Evolutionary conservation across 2,797 vertebrate genomes (phyloP), one percentile per base, ranked within the genome.

Genomic region (Bucorvus abyssinicus): DNA sequence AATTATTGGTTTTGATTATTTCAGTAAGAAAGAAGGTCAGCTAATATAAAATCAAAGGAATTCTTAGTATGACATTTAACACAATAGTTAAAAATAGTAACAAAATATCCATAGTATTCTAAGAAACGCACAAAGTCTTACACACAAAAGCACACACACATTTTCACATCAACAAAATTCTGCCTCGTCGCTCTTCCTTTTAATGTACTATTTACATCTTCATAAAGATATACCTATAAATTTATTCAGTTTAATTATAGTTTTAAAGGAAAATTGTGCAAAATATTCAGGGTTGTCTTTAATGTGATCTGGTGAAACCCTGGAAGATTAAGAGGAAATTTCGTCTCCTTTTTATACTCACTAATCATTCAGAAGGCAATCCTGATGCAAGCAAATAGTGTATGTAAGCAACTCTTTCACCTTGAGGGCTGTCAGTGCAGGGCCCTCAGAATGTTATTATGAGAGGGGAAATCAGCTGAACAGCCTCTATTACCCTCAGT

Each of bases 361-460:
- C 16, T 40, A 59, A 8, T 30, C 9, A 8, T 85, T 65, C 1
- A 1, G 29, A 69, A 71, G 19, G 15, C 19, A 91, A 20, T 70
- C 23, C 9, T 56, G n/a, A 82, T 74, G 73, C 55, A 53, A 86
- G 32, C 30, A 91, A 84, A 78, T 36, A 81, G 5, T 40, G 16
- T 22, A 50, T 30, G 44, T 59, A 40, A 40, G 38, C 38, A 40
- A 40, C 38, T 40, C 38, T 40, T 40, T 78, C 65, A 65, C 21
- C 77, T 18, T 38, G 63, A 82, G 74, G 14, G 63, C 9, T 67
- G 36, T 18, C 74, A 88, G 44, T 9, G 21, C 63, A 52, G 34
- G 49, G 44, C n/a, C 70, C 80, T 79, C 44, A 26, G 26, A 90
- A 96, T 95, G 63, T 67, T 67, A 94, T 93, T 96, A 94, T 96